phyloP scores from a whole-genome alignment of 2,888 invertebrate species.

The Isoperla grammatica region DNA sequence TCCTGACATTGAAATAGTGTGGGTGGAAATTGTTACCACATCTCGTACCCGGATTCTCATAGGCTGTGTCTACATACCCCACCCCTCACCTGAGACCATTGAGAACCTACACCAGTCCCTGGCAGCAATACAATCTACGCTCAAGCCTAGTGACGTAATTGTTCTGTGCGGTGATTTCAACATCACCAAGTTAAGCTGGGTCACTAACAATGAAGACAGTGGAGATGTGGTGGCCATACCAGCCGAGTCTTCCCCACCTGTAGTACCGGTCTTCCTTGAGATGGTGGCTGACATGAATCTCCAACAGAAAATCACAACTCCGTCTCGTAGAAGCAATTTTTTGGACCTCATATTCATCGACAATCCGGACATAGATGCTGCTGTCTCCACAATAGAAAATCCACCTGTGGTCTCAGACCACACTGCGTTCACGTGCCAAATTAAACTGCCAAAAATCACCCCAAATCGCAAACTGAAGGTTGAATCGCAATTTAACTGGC shows the following conservation, averaged over 20 bases:
- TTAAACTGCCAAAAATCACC: neutral
- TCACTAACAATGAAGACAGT: neutral
- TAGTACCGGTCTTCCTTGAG: neutral
- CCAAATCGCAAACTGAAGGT: neutral
- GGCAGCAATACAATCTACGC: neutral
- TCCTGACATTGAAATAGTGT: neutral
- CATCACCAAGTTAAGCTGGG: neutral
- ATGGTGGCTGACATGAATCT: neutral
- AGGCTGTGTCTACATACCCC: neutral
- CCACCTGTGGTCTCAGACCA: neutral
- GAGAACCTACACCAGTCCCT: neutral
- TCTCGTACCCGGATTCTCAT: neutral
- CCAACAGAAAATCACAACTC: neutral
- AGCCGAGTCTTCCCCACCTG: neutral
- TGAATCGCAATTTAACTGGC: neutral
- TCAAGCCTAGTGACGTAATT: neutral
- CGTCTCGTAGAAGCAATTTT: neutral
- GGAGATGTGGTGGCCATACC: neutral
- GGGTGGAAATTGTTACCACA: neutral
- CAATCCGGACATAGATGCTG: neutral
- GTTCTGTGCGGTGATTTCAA: neutral
- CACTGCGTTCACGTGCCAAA: neutral
- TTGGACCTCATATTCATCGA: slow-evolving; percentile 1
- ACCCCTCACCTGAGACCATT: neutral
- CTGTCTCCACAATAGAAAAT: neutral